These are phyloP conservation scores for Dicyrtomina minuta DNA, from an alignment of 2,888 invertebrate species.

Conservation along the genomic window DNA sequence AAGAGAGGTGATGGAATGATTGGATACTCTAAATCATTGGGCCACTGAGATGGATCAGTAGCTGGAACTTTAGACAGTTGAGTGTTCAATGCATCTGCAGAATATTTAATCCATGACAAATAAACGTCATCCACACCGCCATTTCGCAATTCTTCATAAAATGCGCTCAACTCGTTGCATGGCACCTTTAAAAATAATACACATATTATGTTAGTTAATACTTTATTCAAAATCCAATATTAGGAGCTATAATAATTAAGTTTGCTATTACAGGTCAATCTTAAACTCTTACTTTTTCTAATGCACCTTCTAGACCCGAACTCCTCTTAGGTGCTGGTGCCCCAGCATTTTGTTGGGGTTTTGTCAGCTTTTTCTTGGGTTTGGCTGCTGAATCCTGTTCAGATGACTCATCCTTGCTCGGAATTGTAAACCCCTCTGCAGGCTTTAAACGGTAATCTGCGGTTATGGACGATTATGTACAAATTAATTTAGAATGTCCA, in stretches of 20 bases:
- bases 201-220: conserved; percentile 3
- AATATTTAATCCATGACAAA: conserved; percentile 53
- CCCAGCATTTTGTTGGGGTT: neutral
- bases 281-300: conserved; percentile 24
- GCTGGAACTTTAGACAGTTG: conserved; percentile 42
- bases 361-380: neutral
- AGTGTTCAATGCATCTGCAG: conserved; percentile 51
- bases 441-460: conserved; percentile 28
- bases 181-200: conserved; percentile 38
- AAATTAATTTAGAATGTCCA: too few species aligned
- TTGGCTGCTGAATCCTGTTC: neutral
- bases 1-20: conserved; percentile 43
- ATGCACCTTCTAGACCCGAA: conserved; percentile 26
- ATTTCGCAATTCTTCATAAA: conserved; percentile 47
- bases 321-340: neutral
- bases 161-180: conserved; percentile 38
- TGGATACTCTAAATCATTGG: conserved; percentile 50
- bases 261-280: too few species aligned
- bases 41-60: conserved; percentile 47
- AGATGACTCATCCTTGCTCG: neutral
- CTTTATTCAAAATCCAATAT: too few species aligned
- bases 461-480: too few species aligned
- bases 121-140: conserved; percentile 43
- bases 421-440: conserved; percentile 17
- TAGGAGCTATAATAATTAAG: too few species aligned